Evolutionary conservation across 2,888 invertebrate genomes (phyloP), one percentile per base, ranked within the genome.

Genomic region (Stictocephala bisonia): DNA sequence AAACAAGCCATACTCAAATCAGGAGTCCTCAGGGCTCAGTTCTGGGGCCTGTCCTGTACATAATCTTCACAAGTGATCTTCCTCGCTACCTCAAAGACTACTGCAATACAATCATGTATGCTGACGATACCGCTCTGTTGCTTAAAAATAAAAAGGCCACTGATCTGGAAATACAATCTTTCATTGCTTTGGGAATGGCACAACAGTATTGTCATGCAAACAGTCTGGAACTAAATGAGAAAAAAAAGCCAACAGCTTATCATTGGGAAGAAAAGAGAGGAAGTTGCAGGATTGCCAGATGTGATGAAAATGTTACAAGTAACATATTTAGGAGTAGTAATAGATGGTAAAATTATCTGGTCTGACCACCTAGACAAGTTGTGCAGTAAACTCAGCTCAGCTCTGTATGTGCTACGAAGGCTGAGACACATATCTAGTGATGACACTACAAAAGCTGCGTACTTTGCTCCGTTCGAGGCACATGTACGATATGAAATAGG

Each of bases 351-450:
- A 51, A n/a, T n/a, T n/a, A n/a, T 27, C 51, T 51, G 51, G 51
- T 51, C 51, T 24, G n/a, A n/a, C n/a, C 56, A 56, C 56, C 56
- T 56, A 31, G 56, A 56, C 56, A 56, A 56, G 31, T n/a, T 29
- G 31, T 56, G 56, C 31, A 29, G 56, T 56, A 56, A 56, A 56
- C 56, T 56, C 56, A 56, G 56, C 31, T 56, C 56, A 31, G 56
- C 29, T 56, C 56, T 56, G 31, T 56, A 56, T 56, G 56, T 56
- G 56, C n/a, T 56, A 29, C 22, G 31, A 56, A 26, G 56, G 29
- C 31, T 56, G 15, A 56, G n/a, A 56, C 29, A 29, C 29, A 56
- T 56, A 29, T 56, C 31, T 56, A 29, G 56, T 56, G 56, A 56
- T 56, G 56, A 56, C 24, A 56, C 31, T 48, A 53, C 15, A 56